These are phyloP conservation scores for Sciurus vulgaris DNA, from an alignment of 2,797 vertebrate species.

Conservation along the genomic window DNA sequence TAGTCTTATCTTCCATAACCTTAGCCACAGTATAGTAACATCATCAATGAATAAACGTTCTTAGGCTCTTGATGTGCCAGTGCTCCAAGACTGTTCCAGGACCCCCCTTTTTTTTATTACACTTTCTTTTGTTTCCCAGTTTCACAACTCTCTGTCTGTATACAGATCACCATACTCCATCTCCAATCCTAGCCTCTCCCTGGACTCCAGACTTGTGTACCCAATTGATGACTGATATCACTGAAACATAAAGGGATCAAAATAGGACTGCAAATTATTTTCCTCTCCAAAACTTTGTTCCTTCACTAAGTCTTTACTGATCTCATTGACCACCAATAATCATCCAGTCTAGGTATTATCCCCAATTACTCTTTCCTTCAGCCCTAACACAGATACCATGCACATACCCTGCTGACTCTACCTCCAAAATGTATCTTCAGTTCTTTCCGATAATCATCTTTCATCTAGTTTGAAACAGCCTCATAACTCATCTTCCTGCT, in stretches of 20 bases:
- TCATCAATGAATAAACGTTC: not conserved
- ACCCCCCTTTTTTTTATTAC: not conserved
- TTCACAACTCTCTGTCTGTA: not conserved
- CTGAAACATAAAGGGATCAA: constrained; percentile 15
- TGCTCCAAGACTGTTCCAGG: not conserved
- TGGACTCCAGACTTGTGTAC: not conserved
- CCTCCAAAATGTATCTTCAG: constrained; percentile 35
- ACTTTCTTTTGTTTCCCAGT: not conserved
- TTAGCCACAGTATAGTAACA: not conserved
- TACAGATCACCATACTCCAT: not conserved
- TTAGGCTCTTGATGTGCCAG: not conserved
- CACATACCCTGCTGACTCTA: not conserved
- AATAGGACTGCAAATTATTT: not conserved
- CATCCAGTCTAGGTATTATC: not conserved
- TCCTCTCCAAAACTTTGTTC: not conserved
- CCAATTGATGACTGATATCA: not conserved
- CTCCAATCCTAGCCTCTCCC: not conserved
- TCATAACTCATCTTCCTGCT: not conserved
- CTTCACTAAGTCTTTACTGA: constrained; percentile 2
- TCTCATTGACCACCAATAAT: constrained; percentile 24
- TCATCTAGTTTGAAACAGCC: not conserved
- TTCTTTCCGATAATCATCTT: not conserved
- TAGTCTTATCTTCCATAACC: not conserved
- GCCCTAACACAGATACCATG: not conserved
- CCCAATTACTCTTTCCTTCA: not conserved